phyloP scores from a whole-genome alignment of 2,113 vertebrate species.

The Dromiciops gliroides region DNA sequence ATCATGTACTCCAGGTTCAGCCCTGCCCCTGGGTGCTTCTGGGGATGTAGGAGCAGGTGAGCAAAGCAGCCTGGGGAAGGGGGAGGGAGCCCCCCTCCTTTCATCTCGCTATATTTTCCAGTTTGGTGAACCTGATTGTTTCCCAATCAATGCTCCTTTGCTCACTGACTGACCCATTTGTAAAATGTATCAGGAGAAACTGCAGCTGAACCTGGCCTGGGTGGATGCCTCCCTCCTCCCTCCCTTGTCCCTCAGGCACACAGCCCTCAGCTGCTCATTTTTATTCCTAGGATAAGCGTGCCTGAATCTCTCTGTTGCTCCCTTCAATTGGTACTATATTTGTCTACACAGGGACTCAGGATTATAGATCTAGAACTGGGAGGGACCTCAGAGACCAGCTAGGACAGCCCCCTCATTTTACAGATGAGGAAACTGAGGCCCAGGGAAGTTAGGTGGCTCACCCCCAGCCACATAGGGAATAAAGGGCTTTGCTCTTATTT shows the following conservation, averaged over 20 bases:
- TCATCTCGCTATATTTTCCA: not conserved
- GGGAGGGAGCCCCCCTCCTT: not conserved
- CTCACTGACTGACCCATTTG: not conserved
- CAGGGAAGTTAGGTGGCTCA: not conserved
- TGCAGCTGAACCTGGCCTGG: not conserved
- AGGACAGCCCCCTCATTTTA: not conserved
- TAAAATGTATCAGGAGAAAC: not conserved
- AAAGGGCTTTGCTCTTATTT: not conserved
- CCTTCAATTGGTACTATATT: not conserved
- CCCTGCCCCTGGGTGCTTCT: not conserved
- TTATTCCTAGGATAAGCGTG: not conserved
- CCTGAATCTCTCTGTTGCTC: not conserved
- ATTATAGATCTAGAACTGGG: not conserved
- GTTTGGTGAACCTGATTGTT: slow-evolving; percentile 2
- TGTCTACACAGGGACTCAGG: not conserved
- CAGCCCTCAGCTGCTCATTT: not conserved
- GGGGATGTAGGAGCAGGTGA: not conserved
- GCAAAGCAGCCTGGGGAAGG: not conserved
- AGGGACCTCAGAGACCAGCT: not conserved
- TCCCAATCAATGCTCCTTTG: not conserved
- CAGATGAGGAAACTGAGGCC: not conserved
- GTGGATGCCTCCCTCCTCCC: not conserved
- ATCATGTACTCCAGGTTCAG: not conserved
- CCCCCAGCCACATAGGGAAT: not conserved
- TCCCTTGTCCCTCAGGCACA: not conserved